Conservation (phyloP, 1,140 invertebrate genomes). For the Mercenaria mercenaria region DNA sequence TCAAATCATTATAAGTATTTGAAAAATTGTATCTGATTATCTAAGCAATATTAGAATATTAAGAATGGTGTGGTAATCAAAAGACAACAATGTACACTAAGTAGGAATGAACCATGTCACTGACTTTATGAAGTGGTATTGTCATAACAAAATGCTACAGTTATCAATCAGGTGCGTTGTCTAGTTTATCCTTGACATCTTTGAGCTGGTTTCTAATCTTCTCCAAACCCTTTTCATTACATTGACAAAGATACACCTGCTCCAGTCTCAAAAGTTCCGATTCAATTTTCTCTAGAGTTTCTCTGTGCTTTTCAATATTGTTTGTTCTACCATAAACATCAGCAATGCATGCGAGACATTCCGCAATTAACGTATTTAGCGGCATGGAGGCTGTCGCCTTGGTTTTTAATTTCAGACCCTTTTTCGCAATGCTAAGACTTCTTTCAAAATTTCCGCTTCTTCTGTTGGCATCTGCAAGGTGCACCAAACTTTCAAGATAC, state of each 20-base stretch:
- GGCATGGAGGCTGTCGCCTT: conserved; percentile 8
- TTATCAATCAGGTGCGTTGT: no score
- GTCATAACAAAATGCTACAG: no score
- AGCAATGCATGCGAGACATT: conserved; percentile 41
- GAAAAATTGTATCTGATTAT: no score
- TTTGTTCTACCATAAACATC: conserved; percentile 23
- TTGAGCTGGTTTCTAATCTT: conserved; percentile 15
- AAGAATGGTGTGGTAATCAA: no score
- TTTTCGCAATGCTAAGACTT: conserved; percentile 4
- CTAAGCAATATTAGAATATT: no score
- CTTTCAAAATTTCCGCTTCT: background rate
- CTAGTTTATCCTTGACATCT: conserved; percentile 6
- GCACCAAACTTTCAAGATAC: conserved; percentile 47
- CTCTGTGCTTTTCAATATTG: conserved; percentile 3
- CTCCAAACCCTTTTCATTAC: conserved; percentile 2
- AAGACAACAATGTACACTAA: no score
- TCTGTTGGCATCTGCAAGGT: conserved; percentile 23
- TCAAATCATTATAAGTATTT: no score
- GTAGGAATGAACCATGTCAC: no score
- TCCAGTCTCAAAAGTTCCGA: conserved; percentile 42
- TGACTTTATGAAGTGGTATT: no score
- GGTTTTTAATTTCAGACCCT: conserved; percentile 7
- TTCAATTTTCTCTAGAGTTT: conserved; percentile 43
- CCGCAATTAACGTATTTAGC: conserved; percentile 20
- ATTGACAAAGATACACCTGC: background rate